Base-by-base conservation (phyloP, 2,888 invertebrate species). In the Selenia dentaria region DNA sequence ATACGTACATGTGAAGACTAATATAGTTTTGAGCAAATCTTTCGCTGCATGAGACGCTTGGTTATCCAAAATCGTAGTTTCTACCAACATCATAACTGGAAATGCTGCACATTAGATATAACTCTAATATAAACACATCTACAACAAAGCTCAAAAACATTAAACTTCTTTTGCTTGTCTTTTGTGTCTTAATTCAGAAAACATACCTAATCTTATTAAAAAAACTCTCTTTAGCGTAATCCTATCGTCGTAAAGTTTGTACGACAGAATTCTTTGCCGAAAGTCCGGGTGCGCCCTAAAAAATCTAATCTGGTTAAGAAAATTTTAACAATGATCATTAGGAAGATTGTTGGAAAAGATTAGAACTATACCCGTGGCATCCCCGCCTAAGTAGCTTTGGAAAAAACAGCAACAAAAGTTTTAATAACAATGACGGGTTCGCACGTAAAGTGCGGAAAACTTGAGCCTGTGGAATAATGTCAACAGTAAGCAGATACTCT, bases 271-370 rank as follows among this genome's bases (percentile, higher is more conserved):
- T 40, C n/a, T 34, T 35, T 25, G 36, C 13, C 25, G 24, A 39
- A 53, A 44, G 34, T 33, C 50, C 31, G 27, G 12, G 20, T 37
- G 16, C 14, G 13, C 12, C 18, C 39, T 40, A 54, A 44, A 51
- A 54, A 40, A 36, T 28, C 48, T 48, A 44, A 51, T 54, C 54
- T 55, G 46, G 52, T 55, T 52, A 49, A 20, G 46, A 47, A 55
- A 55, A 38, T 52, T 52, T 35, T 43, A 46, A 43, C 43, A 46
- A 55, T 49, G 43, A 38, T 49, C 45, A 51, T 54, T 54, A 54
- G 33, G 39, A 24, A 48, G 48, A 48, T 44, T 47, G 39, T 47
- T 33, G 20, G 18, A 10, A 11, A 35, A 47, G 41, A 52, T 52
- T 36, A 36, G 43, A 35, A 32, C 43, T 48, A 26, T 36, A 39